Evolutionary conservation across 37 sponge, comb jelly and placozoan genomes (phyloP), one percentile per base, ranked within the genome.

Genomic region (Hormiphora californensis): DNA sequence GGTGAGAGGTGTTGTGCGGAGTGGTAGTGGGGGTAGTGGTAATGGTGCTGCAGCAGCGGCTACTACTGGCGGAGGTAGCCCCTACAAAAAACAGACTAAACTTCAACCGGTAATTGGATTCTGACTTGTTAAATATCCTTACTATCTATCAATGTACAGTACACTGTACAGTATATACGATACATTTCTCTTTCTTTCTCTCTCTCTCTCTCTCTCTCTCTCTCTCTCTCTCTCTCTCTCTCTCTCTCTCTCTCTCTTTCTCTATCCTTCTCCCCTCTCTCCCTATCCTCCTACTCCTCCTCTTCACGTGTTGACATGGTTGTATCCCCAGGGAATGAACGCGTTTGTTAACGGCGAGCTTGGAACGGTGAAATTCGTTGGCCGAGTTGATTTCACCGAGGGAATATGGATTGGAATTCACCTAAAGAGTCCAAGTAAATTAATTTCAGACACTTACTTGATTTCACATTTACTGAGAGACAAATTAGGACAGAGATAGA

Each of bases 361-460:
- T 63, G 97, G 92, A 0, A 65, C 85, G 9, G 67, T 96, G 59
- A 87, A 85, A 69, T 96, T 86, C 65, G 91, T 96, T 30, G 97
- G 97, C 32, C 23, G 54, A 15, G 89, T 90, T 12, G 91, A 96
- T 36, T 93, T 94, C 88, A 91, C 92, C 38, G 90, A 90, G 0
- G 97, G 97, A 9, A 54, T 91, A 9, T 96, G 94, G 94, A 54
- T 96, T 31, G 97, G 97, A 27, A 87, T 96, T 44, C 92, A 94
- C 88, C 89, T 96, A 0, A 89, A 73, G 54, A 94, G 85, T 41
- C 91, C 94, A 65, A 88, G 94, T 93, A 86, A 85, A 90, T 67
- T 27, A n/a, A n/a, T n/a, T n/a, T n/a, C n/a, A n/a, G n/a, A n/a
- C n/a, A n/a, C n/a, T n/a, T n/a, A n/a, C n/a, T n/a, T n/a, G n/a